These are phyloP conservation scores for Apocheima hispidaria DNA, from an alignment of 2,888 invertebrate species.

Conservation along the genomic window DNA sequence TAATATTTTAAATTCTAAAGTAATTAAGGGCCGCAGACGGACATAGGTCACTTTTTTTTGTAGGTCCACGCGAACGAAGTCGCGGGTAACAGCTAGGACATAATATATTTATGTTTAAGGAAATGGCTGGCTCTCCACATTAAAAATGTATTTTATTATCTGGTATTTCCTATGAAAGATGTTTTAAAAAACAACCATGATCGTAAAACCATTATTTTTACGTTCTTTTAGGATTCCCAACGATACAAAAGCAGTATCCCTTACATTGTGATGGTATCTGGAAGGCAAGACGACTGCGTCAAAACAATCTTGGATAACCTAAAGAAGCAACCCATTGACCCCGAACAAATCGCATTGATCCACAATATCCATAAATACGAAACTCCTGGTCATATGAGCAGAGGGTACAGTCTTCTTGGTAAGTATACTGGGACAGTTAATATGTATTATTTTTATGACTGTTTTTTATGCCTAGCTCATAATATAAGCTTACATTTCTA, in stretches of 20 bases:
- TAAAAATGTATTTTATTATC: too few relatives aligned
- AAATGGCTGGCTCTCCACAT: too few relatives aligned
- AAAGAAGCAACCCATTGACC: slow-evolving; percentile 67
- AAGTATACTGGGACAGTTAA: slow-evolving; percentile 34
- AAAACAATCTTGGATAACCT: slow-evolving; percentile 64
- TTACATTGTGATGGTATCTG: slow-evolving; percentile 82
- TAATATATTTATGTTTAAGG: too few relatives aligned
- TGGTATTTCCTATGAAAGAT: too few relatives aligned
- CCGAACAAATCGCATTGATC: slow-evolving; percentile 79
- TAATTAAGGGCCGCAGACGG: too few relatives aligned
- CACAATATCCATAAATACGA: slow-evolving; percentile 77
- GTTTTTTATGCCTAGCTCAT: too few relatives aligned
- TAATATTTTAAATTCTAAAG: too few relatives aligned
- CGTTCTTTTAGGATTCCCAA: slow-evolving; percentile 59
- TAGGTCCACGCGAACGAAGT: too few relatives aligned
- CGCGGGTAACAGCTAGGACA: too few relatives aligned
- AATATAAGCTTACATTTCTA: too few relatives aligned
- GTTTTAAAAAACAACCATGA: background rate
- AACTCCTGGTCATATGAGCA: slow-evolving; percentile 87
- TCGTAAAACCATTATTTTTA: slow-evolving; percentile 13
- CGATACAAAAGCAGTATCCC: slow-evolving; percentile 67
- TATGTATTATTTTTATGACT: too few relatives aligned
- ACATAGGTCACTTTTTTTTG: too few relatives aligned
- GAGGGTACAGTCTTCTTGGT: slow-evolving; percentile 87
- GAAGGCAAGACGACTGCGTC: slow-evolving; percentile 82